Evolutionary conservation across 2,113 vertebrate genomes (phyloP).

Genomic region (Recurvirostra avosetta): DNA sequence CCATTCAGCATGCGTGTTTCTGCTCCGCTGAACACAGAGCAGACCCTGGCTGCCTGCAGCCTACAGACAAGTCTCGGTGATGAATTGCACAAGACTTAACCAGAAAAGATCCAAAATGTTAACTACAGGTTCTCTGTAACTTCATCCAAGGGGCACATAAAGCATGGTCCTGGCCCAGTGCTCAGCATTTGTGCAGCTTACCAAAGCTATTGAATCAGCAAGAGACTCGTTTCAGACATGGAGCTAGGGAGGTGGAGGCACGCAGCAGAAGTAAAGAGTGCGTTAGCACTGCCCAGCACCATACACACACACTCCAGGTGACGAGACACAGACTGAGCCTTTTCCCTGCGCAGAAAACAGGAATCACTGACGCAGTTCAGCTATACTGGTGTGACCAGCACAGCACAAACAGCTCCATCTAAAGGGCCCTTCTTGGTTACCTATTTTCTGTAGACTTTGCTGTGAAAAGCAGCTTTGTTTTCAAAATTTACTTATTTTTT

Average conservation of each 20-base stretch:
- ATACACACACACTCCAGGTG: neutral
- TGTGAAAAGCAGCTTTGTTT: neutral
- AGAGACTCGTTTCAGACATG: rapidly evolving
- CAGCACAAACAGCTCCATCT: neutral
- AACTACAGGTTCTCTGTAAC: neutral
- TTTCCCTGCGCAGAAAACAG: neutral
- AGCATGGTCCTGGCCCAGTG: neutral
- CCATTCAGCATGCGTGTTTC: neutral
- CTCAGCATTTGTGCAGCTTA: neutral
- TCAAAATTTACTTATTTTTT: neutral
- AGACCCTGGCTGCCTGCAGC: neutral
- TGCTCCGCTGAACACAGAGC: neutral
- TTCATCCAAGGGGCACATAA: neutral
- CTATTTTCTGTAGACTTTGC: neutral
- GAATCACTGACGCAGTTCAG: neutral
- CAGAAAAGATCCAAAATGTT: neutral
- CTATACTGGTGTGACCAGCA: neutral
- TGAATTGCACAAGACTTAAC: neutral
- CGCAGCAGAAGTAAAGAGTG: rapidly evolving
- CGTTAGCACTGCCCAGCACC: neutral
- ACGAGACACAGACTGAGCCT: neutral
- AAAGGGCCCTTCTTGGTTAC: neutral
- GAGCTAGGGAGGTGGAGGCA: neutral
- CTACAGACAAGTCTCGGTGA: neutral
- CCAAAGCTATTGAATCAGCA: neutral